Evolutionary conservation across 2,888 invertebrate species (phyloP), one percentile per base, ranked within the genome.

Genomic region (Idaea aversata): DNA sequence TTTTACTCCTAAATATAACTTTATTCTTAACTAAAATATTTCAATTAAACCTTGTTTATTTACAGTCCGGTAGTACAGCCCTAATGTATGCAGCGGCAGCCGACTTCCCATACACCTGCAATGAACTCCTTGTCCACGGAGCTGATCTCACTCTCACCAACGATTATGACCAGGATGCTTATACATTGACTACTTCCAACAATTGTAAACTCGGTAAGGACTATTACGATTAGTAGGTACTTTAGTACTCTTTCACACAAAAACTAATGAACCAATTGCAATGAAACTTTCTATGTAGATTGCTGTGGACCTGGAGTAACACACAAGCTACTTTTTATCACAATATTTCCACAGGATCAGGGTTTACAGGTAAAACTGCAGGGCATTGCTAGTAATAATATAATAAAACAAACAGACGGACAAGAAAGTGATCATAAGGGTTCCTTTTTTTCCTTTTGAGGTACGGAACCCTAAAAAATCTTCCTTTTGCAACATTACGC

Each of bases 61-160:
- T 90, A 61, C 82, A 97, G 97, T 95, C 97, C 80, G 97, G 97
- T 64, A 98, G 97, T 82, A 97, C 98, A 60, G 96, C 98, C 0
- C 88, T 98, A 64, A 98, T 98, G 96, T 98, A 97, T 90, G 97
- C 98, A 63, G 97, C 97, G 5, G 95, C 96, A 77, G 97, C 97
- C 10, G 97, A 98, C 89, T 97, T 98, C 91, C 96, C 97, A 0
- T 97, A 97, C 83, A 97, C 97, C 67, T 97, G 97, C 79, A 96
- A 97, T 80, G 97, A 98, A 84, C 93, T 98, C 64, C 93, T 98
- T 62, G 93, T 95, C 25, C 93, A 95, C 79, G 97, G 97, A 66
- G 97, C 98, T 38, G 96, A 98, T 86, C 93, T 98, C 74, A 96
- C 96, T 4, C 93, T 95, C 68, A 94, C 95, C 68, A 98, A 98